Base-by-base conservation (phyloP, 2,113 vertebrate genomes). In the Oenanthe oenanthe region DNA sequence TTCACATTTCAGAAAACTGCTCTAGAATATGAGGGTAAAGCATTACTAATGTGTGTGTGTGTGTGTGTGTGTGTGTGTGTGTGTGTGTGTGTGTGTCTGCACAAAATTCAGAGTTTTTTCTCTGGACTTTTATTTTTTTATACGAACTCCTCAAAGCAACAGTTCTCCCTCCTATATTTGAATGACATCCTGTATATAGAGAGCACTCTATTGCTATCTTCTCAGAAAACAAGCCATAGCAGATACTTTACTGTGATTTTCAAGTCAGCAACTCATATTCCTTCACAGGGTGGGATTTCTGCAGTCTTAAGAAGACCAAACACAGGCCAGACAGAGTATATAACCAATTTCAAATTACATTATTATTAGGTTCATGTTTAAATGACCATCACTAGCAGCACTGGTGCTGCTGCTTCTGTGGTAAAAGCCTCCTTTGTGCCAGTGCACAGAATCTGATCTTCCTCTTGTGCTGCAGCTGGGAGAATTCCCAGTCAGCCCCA, bases 341-440 rank as follows among this genome's bases (percentile, higher is more conserved):
- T 17, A 48, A 78, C 20, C 34, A 60, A 62, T 42, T 91, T 75
- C 40, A 77, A 67, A 62, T 21, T 8, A 62, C 56, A 17, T 77
- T 79, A 72, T 58, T 31, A 5, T 15, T 63, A 62, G 28, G 15
- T 17, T 85, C 25, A 25, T 0, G 0, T 89, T 67, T 71, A 75
- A n/a, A 38, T 32, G 57, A 21, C 18, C 21, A 43, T 5, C 2
- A 0, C 40, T 58, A 58, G 24, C 36, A 68, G 19, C 2, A 0
- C 26, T 3, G 1, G 9, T 53, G 43, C 65, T 70, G 43, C 3
- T 7, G 2, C 22, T 45, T 50, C 73, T 0, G 2, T 24, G 29
- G 78, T 45, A 54, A 58, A 89, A 85, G 54, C 11, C 31, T 72
- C 48, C 24, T 3, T 1, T 34, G 40, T 57, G 45, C 21, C 50